These are phyloP conservation scores for Cephus pygmeus DNA, from an alignment of 2,888 invertebrate species.

Conservation along the genomic window DNA sequence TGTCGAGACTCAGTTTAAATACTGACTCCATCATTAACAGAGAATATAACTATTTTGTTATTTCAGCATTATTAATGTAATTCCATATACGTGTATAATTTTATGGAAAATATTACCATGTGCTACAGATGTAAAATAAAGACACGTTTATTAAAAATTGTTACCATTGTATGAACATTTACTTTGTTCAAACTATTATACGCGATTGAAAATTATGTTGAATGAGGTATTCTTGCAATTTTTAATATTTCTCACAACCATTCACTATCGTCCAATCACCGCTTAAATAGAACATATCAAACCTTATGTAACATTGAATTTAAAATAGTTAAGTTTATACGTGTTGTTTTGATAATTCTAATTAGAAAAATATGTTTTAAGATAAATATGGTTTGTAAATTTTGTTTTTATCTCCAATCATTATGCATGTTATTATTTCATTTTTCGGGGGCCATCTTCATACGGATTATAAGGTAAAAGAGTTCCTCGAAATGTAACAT, in stretches of 20 bases:
- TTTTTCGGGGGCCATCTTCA: no score
- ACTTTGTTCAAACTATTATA: background rate
- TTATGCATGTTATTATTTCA: no score
- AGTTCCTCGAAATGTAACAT: no score
- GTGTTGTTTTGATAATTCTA: no score
- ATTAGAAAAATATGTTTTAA: no score
- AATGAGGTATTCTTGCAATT: background rate
- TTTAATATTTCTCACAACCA: no score
- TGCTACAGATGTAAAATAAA: background rate
- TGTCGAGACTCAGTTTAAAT: background rate
- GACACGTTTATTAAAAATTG: background rate
- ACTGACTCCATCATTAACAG: background rate
- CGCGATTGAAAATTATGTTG: background rate
- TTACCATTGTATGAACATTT: background rate
- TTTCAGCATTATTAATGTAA: background rate
- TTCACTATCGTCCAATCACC: no score
- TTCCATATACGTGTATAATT: background rate
- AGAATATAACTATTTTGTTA: background rate
- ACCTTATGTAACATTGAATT: no score
- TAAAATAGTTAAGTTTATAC: no score
- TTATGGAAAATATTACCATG: background rate
- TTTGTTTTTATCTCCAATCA: no score
- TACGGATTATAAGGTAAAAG: background rate
- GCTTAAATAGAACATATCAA: no score
- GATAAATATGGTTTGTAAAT: no score